These are phyloP conservation scores for Camarhynchus parvulus DNA, from an alignment of 2,113 vertebrate species.

Conservation along the genomic window DNA sequence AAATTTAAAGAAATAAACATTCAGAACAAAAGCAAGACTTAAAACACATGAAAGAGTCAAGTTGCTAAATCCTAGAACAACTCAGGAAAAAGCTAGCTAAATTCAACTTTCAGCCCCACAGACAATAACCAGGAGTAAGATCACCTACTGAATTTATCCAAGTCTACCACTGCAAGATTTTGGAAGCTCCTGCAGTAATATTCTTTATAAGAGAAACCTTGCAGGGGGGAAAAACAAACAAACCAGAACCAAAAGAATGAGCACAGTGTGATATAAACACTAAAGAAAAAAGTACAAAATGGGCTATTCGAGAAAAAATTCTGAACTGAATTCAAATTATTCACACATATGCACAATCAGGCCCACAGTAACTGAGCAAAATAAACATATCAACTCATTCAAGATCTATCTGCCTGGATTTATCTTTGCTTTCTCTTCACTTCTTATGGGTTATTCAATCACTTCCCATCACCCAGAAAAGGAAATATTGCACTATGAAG, in stretches of 20 bases:
- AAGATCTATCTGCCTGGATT: background rate
- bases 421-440: background rate
- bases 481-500: background rate
- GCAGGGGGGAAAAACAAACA: background rate
- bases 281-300: background rate
- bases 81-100: background rate
- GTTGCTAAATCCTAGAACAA: background rate
- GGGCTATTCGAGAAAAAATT: background rate
- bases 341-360: background rate
- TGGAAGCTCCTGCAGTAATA: background rate
- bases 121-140: background rate
- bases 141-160: background rate
- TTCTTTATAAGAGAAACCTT: background rate
- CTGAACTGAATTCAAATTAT: background rate
- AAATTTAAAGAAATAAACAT: background rate
- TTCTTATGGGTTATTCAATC: background rate
- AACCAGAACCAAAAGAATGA: background rate
- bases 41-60: background rate
- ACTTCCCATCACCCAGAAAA: background rate
- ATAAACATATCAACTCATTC: background rate
- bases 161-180: background rate
- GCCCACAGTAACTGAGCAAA: background rate
- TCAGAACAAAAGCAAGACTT: background rate
- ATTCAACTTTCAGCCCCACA: background rate
- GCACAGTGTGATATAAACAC: background rate